Conservation (phyloP, 2,797 vertebrate genomes). For the Allenopithecus nigroviridis region DNA sequence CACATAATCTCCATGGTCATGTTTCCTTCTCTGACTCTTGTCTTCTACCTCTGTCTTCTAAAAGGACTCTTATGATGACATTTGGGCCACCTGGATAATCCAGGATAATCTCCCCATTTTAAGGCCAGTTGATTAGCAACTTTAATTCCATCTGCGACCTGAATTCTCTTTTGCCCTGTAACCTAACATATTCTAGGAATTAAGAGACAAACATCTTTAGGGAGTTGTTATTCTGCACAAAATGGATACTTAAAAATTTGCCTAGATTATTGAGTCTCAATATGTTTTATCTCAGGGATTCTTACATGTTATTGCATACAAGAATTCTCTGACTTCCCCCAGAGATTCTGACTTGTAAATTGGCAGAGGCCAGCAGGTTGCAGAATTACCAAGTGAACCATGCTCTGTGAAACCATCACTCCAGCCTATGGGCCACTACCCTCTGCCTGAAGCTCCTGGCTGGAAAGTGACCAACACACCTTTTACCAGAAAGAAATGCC, state of each 20-base stretch:
- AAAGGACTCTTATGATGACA: neutral
- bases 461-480: neutral
- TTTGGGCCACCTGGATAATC: neutral
- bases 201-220: neutral
- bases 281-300: neutral
- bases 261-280: neutral
- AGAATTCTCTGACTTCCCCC: neutral
- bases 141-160: neutral
- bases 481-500: neutral
- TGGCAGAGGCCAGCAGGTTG: neutral
- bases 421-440: neutral
- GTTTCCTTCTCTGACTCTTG: neutral
- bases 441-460: neutral
- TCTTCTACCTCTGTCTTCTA: neutral
- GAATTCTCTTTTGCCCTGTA: neutral
- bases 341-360: neutral
- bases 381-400: neutral
- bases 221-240: neutral
- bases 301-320: neutral
- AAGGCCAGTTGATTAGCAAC: neutral
- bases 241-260: neutral
- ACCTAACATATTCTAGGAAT: neutral
- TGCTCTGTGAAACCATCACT: neutral
- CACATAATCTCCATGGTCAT: rapidly evolving
- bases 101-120: neutral